A percentile compares a stretch with the other conserved stretches of the same genome.
Evolutionary conservation across 2,888 invertebrate genomes (phyloP).

Genomic region (Cordilura impudica): DNA sequence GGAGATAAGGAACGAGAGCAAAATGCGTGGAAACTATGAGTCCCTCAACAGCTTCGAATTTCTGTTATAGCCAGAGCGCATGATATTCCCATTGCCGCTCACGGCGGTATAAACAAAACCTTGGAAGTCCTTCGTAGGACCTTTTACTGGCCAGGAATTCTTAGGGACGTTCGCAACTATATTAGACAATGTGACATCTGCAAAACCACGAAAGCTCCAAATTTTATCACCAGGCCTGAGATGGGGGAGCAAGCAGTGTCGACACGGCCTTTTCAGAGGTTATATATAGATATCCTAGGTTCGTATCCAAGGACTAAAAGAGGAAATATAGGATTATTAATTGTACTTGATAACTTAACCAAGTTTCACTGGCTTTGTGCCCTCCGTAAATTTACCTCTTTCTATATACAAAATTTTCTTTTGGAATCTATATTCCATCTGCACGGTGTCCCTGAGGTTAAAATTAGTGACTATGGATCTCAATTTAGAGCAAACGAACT

Average conservation of each 20-base stretch:
- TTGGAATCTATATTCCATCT: not conserved
- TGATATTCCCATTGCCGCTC: not conserved
- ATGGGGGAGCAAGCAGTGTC: not conserved
- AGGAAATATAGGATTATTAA: not conserved
- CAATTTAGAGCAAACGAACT: not conserved
- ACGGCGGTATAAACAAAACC: slow-evolving; percentile 14
- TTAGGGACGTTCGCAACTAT: slow-evolving; percentile 32
- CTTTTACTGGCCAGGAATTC: slow-evolving; percentile 40
- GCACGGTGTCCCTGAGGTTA: not conserved
- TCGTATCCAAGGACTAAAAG: slow-evolving; percentile 13
- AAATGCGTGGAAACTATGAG: slow-evolving; percentile 61
- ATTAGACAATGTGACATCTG: slow-evolving; percentile 32
- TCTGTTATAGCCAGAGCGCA: not conserved
- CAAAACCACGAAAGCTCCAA: slow-evolving; percentile 43
- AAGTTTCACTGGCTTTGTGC: slow-evolving; percentile 31
- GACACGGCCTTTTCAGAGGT: not conserved
- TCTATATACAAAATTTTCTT: not conserved
- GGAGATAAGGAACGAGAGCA: slow-evolving; percentile 20
- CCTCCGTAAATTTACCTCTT: not conserved
- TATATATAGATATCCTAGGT: slow-evolving; percentile 10
- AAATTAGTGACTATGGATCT: not conserved
- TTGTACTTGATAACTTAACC: slow-evolving; percentile 10
- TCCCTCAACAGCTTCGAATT: not conserved
- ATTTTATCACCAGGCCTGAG: slow-evolving; percentile 2
- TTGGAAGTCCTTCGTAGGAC: slow-evolving; percentile 1